Conservation (phyloP, 1,140 invertebrate species). For the Solenopsis invicta region DNA sequence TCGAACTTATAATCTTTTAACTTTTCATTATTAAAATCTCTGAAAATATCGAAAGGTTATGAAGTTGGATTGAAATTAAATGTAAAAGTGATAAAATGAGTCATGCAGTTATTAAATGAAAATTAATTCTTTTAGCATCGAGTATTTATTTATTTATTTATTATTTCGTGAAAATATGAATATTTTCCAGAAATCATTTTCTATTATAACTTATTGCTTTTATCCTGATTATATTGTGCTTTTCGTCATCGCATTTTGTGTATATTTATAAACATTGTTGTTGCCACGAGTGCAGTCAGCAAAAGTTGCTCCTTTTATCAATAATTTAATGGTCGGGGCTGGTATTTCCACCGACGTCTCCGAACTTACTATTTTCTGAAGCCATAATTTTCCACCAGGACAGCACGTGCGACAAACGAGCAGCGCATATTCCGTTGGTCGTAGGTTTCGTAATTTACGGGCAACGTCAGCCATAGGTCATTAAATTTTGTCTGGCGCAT, state of each 20-base stretch:
- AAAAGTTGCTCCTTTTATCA: conserved; percentile 10
- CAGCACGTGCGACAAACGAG: conserved; percentile 62
- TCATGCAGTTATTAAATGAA: neutral
- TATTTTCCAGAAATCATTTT: neutral
- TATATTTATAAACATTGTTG: neutral
- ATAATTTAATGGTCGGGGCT: conserved; percentile 38
- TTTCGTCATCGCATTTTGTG: neutral
- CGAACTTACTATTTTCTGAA: conserved; percentile 49
- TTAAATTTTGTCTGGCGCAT: conserved; percentile 56
- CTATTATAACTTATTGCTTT: neutral
- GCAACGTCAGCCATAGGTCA: conserved; percentile 51
- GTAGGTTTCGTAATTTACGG: conserved; percentile 64
- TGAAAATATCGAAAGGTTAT: neutral
- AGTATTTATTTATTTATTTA: neutral
- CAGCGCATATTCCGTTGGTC: conserved; percentile 45
- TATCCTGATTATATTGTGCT: neutral
- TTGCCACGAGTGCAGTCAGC: neutral
- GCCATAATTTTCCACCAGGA: conserved; percentile 58
- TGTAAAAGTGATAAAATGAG: neutral
- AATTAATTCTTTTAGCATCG: neutral
- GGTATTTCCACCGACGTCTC: conserved; percentile 42
- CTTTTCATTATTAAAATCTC: neutral
- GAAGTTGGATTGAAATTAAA: neutral
- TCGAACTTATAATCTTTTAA: neutral
- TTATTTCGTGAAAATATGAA: neutral